Evolutionary conservation across 2,113 vertebrate genomes (phyloP).

Genomic region (Ammodytes marinus): DNA sequence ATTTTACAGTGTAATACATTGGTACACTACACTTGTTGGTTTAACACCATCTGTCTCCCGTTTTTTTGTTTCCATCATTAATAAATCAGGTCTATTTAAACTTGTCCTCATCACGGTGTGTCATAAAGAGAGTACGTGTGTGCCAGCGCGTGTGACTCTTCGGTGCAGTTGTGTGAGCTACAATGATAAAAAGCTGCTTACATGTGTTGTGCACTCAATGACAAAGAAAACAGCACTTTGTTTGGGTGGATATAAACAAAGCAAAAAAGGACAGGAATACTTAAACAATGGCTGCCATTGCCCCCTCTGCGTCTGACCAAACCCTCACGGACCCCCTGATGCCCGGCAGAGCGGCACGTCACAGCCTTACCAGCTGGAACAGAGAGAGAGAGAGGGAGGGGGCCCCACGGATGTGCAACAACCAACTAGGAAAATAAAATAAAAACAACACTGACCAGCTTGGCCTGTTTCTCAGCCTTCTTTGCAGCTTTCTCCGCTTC

Average conservation of each 20-base stretch:
- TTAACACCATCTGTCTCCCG: too few species aligned
- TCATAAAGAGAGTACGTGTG: not conserved
- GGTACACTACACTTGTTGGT: too few species aligned
- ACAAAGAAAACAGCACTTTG: constrained; percentile 74
- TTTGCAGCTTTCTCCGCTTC: constrained; percentile 88
- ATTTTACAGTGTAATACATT: too few species aligned
- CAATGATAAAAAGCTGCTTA: not conserved
- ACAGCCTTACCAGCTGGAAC: constrained; percentile 69
- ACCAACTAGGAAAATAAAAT: constrained; percentile 25
- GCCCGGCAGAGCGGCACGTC: constrained; percentile 54
- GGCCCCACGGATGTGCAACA: constrained; percentile 53
- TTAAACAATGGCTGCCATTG: constrained; percentile 76
- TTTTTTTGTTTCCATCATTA: too few species aligned
- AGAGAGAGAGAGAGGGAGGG: not conserved
- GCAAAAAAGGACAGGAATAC: constrained; percentile 78
- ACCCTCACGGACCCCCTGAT: constrained; percentile 59
- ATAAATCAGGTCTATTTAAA: not conserved
- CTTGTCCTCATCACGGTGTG: too few species aligned
- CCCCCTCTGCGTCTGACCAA: constrained; percentile 23
- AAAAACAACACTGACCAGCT: constrained; percentile 76
- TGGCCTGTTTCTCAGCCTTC: constrained; percentile 89
- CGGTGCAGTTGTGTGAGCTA: too few species aligned
- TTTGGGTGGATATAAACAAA: constrained; percentile 77
- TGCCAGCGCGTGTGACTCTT: not conserved
- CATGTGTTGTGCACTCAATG: constrained; percentile 13